Base-by-base conservation (phyloP, 2,888 invertebrate genomes). In the Nomada ferruginata region DNA sequence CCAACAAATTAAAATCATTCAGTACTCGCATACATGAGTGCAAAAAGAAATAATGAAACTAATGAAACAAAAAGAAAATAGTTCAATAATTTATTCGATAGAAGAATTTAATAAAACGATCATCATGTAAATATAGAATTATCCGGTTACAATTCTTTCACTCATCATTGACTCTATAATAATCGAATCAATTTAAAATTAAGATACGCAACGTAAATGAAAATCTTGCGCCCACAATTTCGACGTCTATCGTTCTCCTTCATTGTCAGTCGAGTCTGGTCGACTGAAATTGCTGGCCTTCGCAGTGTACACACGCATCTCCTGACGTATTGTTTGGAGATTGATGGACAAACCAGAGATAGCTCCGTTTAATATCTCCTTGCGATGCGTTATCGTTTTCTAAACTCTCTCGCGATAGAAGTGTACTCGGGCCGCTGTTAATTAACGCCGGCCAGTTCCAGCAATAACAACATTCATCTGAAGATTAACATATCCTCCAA, bases 271-370 rank as follows among this genome's bases (percentile, higher is more conserved):
- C 72, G 53, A 18, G 70, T 69, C 65, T 26, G 80, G 42, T 44
- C 68, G 59, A 61, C 29, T 75, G 69, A 69, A 77, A 79, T 73
- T 52, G 65, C 79, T 61, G 63, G 44, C 61, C 63, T 53, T 63
- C 50, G 53, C 63, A 59, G 75, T 75, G 66, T 69, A 71, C 52
- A 71, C 23, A 68, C 73, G 55, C 55, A 53, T 70, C 57, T 57
- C 11, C 44, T 72, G 76, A 60, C 76, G 57, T 74, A 66, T 79
- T 42, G 66, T 70, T 70, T 59, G 63, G 29, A 74, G 75, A 85
- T 60, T 63, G 81, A 69, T 64, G 59, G 73, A 61, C 61, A 66
- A 55, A 23, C 68, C 83, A 70, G 74, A 74, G 61, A 59, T 44
- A 53, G 65, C 57, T 59, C 57, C 44, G 47, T 55, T 79, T 66